phyloP scores from a whole-genome alignment of 2,797 vertebrate species.

The Tapirus indicus region DNA sequence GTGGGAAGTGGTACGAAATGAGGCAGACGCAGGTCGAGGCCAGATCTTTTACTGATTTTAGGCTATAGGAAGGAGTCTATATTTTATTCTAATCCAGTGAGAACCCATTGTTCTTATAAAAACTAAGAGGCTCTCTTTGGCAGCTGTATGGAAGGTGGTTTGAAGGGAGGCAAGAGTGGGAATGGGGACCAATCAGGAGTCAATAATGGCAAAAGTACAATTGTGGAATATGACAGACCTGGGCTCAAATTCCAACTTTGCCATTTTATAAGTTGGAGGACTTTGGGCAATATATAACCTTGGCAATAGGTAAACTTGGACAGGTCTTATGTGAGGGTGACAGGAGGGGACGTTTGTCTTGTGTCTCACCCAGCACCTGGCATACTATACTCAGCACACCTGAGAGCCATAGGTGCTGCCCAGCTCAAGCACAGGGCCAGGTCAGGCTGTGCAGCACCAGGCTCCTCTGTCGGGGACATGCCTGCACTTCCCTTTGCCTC shows the following conservation, averaged over 20 bases:
- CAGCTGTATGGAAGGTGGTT: neutral
- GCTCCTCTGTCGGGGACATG: neutral
- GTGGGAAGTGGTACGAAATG: accelerated
- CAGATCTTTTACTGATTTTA: accelerated
- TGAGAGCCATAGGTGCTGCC: accelerated
- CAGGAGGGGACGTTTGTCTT: accelerated
- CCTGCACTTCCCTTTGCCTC: too few relatives aligned
- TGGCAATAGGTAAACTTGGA: neutral
- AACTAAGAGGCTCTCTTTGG: too few relatives aligned
- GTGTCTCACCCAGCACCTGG: accelerated
- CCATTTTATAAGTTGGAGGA: accelerated
- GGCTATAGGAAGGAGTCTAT: neutral
- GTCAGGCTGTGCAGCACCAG: accelerated
- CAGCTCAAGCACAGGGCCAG: neutral
- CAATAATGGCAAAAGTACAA: accelerated
- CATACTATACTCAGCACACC: neutral
- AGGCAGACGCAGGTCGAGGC: neutral
- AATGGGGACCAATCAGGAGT: neutral
- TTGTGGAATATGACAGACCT: neutral
- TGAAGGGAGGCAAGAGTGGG: neutral
- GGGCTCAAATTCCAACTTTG: neutral
- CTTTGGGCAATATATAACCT: neutral
- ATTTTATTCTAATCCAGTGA: neutral
- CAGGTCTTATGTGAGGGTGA: accelerated
- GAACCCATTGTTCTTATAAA: accelerated